Evolutionary conservation across 1,140 invertebrate genomes (phyloP).

Genomic region (Cryptotermes secundus): DNA sequence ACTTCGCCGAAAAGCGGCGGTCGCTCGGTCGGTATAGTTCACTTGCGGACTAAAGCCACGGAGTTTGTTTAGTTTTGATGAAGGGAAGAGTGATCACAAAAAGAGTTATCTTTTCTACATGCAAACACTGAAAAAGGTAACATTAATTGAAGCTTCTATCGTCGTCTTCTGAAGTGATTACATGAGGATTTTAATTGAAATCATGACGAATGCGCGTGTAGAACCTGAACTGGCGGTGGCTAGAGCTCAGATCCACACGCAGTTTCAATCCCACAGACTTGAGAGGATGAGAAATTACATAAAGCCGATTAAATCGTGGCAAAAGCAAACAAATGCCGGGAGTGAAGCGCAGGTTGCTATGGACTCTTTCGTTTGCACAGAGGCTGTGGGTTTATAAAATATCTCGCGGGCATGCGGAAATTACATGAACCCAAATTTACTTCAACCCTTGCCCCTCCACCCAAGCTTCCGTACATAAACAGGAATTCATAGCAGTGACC

Average conservation of each 20-base stretch:
- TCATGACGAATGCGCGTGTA: neutral
- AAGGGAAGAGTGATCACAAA: too few relatives aligned
- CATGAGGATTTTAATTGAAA: neutral
- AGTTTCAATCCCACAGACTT: neutral
- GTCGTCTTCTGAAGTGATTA: neutral
- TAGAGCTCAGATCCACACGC: neutral
- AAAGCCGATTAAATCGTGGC: neutral
- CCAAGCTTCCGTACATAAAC: neutral
- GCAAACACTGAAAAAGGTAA: neutral
- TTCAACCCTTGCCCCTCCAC: neutral
- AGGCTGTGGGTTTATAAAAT: neutral
- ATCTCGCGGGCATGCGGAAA: conserved; percentile 4
- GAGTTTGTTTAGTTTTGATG: too few relatives aligned
- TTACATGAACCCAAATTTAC: conserved; percentile 13
- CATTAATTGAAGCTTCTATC: neutral
- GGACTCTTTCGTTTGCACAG: conserved; percentile 7
- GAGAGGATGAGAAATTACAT: neutral
- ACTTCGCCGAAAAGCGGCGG: too few relatives aligned
- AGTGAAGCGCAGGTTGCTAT: neutral
- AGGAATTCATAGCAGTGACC: neutral
- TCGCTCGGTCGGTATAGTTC: too few relatives aligned
- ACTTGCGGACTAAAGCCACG: too few relatives aligned
- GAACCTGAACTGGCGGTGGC: neutral
- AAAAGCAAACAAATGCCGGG: neutral
- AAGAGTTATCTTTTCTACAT: too few relatives aligned